Percentiles rank a stretch among this genome's conserved stretches.
Conservation (phyloP, 1,140 invertebrate genomes). For the Papilio polyxenes region DNA sequence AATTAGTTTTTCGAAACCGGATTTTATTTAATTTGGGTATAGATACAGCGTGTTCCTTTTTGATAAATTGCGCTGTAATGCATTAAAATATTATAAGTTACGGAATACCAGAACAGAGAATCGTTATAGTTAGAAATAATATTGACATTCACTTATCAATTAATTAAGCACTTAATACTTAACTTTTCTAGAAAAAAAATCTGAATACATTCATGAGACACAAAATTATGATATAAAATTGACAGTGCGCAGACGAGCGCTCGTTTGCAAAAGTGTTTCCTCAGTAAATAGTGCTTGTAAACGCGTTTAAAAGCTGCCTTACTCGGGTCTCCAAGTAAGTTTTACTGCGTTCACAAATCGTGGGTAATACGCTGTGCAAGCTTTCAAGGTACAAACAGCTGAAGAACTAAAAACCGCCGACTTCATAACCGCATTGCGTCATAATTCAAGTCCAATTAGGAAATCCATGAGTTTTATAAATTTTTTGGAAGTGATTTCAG, state of each 20-base stretch:
- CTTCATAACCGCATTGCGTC: slow-evolving; percentile 57
- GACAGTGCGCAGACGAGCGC: neutral
- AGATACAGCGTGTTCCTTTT: neutral
- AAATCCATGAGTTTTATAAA: slow-evolving; percentile 41
- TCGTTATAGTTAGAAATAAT: neutral
- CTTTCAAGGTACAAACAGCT: slow-evolving; percentile 26
- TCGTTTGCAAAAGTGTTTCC: slow-evolving; percentile 26
- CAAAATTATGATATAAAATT: slow-evolving; percentile 23
- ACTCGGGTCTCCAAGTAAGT: slow-evolving; percentile 1
- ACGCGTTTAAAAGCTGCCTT: slow-evolving; percentile 19
- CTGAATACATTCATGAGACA: neutral
- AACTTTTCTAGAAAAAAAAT: neutral
- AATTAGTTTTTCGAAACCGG: neutral
- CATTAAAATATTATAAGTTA: no score
- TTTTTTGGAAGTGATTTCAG: neutral
- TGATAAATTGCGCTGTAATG: neutral
- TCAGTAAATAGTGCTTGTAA: slow-evolving; percentile 30
- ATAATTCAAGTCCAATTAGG: slow-evolving; percentile 49
- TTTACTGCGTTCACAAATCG: slow-evolving; percentile 33
- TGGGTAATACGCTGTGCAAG: slow-evolving; percentile 23
- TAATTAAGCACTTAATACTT: neutral
- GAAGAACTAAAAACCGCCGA: slow-evolving; percentile 38
- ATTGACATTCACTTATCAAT: neutral
- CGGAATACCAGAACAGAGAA: no score
- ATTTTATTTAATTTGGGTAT: neutral